These are phyloP conservation scores for Acinonyx jubatus DNA, from an alignment of 2,113 vertebrate species.

Conservation along the genomic window DNA sequence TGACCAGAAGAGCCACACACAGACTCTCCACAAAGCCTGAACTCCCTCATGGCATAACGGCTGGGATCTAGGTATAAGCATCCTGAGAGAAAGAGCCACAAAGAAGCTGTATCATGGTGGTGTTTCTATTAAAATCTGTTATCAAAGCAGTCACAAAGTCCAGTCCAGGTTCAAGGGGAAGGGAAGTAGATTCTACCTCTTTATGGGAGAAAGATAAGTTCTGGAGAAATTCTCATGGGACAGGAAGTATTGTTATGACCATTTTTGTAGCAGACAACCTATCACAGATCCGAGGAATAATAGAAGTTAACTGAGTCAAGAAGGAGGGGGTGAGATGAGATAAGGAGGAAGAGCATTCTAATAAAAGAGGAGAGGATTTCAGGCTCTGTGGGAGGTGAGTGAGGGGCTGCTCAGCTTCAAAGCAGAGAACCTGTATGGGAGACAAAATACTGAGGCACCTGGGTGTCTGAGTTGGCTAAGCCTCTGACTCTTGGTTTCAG, in stretches of 20 bases:
- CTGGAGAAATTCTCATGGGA: background rate
- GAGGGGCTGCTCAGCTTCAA: background rate
- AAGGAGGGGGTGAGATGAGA: background rate
- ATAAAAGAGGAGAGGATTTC: background rate
- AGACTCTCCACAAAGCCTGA: background rate
- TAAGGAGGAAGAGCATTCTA: background rate
- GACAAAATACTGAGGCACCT: too few species aligned
- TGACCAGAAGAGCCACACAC: background rate
- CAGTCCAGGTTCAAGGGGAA: background rate
- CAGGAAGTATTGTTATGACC: background rate
- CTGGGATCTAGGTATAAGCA: background rate
- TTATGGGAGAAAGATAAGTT: background rate
- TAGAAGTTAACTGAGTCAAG: background rate
- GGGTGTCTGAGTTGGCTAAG: too few species aligned
- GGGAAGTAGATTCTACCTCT: background rate
- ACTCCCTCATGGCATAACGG: background rate
- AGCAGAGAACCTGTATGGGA: background rate
- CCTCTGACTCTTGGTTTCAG: too few species aligned
- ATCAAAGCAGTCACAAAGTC: background rate
- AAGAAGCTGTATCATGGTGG: background rate
- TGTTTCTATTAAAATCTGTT: background rate
- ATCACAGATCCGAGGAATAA: background rate
- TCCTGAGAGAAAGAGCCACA: background rate
- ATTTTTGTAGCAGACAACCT: background rate
- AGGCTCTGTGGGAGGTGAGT: background rate